Percentiles rank a stretch among this genome's conserved stretches.
Conservation (phyloP, 2,113 vertebrate species). For the Eulemur rufifrons region DNA sequence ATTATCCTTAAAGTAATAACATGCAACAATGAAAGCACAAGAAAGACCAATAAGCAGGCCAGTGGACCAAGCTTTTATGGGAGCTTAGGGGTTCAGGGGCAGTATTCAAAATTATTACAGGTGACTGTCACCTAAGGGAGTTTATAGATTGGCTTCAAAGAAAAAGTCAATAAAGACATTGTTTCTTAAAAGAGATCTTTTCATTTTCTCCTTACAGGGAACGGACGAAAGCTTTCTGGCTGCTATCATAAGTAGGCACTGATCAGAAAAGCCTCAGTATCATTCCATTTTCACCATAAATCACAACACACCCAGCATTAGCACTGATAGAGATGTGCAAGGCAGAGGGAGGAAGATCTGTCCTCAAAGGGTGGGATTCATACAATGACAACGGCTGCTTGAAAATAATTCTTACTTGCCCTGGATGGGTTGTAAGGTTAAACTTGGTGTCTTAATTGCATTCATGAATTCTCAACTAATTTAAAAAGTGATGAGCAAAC, state of each 20-base stretch:
- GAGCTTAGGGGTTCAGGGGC: conserved; percentile 73
- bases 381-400: neutral
- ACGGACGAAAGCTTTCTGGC: conserved; percentile 38
- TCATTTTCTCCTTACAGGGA: conserved; percentile 21
- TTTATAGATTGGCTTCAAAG: conserved; percentile 77
- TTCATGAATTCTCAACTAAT: neutral
- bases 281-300: conserved; percentile 63
- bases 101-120: conserved; percentile 82
- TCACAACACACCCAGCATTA: conserved; percentile 47
- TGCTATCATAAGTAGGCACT: neutral
- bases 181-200: conserved; percentile 62
- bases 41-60: conserved; percentile 78
- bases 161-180: conserved; percentile 44
- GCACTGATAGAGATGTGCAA: conserved; percentile 38
- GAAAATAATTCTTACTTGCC: neutral
- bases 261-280: neutral
- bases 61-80: conserved; percentile 59
- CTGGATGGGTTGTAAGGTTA: neutral
- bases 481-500: neutral
- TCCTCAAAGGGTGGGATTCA: neutral
- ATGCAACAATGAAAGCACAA: conserved; percentile 79
- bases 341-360: neutral
- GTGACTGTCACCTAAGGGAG: conserved; percentile 73
- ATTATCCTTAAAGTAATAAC: conserved; percentile 80
- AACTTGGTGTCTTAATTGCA: neutral